These are phyloP conservation scores for Callocephalon fimbriatum DNA, from an alignment of 2,113 vertebrate species.

Conservation along the genomic window DNA sequence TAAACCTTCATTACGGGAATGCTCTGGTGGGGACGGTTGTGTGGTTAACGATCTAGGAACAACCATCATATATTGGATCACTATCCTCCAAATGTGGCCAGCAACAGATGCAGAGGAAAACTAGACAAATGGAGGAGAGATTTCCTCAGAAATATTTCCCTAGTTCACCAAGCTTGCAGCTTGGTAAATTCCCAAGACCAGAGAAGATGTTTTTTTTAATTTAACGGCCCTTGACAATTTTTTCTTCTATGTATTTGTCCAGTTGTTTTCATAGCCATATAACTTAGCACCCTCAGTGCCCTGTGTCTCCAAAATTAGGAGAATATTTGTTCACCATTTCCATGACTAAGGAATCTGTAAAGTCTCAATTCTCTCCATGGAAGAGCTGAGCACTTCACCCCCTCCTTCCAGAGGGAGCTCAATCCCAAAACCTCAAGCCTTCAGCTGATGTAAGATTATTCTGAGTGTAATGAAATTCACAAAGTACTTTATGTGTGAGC, in stretches of 20 bases:
- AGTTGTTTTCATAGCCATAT: not conserved
- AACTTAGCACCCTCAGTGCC: not conserved
- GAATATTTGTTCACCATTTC: not conserved
- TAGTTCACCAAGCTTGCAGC: not conserved
- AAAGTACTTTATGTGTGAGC: not conserved
- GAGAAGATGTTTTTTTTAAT: not conserved
- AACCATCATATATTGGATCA: fast-evolving
- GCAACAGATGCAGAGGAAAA: not conserved
- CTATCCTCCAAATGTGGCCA: not conserved
- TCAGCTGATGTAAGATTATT: not conserved
- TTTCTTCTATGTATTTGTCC: not conserved
- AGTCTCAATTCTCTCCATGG: not conserved
- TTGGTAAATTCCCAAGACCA: not conserved
- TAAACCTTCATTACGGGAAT: not conserved
- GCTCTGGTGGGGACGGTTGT: not conserved
- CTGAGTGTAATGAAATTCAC: not conserved
- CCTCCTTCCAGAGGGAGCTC: not conserved
- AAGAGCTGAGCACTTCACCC: not conserved
- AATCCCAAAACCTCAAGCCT: not conserved
- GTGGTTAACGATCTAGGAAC: not conserved
- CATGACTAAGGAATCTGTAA: not conserved
- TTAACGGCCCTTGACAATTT: not conserved
- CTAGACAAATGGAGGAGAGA: not conserved
- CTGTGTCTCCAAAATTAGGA: not conserved
- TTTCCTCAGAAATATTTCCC: not conserved